These are phyloP conservation scores for Myotis vivesi DNA, from an alignment of 2,797 vertebrate species.

Conservation along the genomic window DNA sequence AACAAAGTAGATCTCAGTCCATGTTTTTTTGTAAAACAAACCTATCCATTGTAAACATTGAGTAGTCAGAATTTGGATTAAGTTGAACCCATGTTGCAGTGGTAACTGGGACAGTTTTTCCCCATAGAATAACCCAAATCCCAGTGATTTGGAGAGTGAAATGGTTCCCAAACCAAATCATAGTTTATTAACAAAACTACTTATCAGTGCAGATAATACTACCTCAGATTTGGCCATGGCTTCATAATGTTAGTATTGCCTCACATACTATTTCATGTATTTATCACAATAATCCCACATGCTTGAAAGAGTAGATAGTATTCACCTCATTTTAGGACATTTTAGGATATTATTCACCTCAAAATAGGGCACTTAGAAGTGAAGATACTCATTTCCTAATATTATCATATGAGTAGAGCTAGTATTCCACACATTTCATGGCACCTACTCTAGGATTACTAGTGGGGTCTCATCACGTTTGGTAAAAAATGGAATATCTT, in stretches of 20 bases:
- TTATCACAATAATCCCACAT: neutral
- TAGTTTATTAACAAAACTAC: neutral
- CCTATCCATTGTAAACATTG: conserved; percentile 20
- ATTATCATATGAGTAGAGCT: neutral
- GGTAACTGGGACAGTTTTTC: neutral
- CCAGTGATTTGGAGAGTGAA: conserved; percentile 11
- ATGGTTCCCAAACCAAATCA: neutral
- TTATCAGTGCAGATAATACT: neutral
- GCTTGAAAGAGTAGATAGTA: neutral
- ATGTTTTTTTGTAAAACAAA: conserved; percentile 22
- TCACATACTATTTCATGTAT: neutral
- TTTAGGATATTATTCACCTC: neutral
- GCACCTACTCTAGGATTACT: neutral
- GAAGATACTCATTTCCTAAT: neutral
- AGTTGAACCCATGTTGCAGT: neutral
- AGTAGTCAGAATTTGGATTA: conserved; percentile 33
- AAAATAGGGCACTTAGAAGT: neutral
- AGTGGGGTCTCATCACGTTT: neutral
- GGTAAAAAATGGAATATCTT: conserved; percentile 3
- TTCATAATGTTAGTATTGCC: neutral
- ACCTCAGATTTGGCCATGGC: neutral
- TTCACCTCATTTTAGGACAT: neutral
- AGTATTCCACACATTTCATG: neutral
- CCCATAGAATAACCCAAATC: neutral
- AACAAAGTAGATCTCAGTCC: conserved; percentile 51